Evolutionary conservation across 2,113 vertebrate genomes (phyloP).

Genomic region (Tringa solitaria): DNA sequence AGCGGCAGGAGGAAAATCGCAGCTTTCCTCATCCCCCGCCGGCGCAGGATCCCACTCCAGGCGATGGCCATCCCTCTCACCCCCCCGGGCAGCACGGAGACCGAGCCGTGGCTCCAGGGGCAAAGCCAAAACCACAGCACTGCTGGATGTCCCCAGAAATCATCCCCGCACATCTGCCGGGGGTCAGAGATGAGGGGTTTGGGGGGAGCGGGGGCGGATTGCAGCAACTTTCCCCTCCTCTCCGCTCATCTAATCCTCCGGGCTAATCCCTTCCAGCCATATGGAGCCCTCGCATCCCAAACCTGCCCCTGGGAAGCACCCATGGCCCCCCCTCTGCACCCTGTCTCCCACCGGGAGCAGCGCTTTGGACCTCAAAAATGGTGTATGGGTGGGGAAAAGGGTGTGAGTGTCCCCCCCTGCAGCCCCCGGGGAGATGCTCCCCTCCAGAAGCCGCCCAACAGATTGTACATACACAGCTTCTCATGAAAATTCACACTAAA

Average conservation of each 20-base stretch:
- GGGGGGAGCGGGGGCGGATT: background rate
- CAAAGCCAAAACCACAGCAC: background rate
- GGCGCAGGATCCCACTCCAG: background rate
- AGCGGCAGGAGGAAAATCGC: background rate
- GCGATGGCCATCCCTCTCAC: fast-evolving
- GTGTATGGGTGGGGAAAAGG: background rate
- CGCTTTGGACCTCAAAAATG: background rate
- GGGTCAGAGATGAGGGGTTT: slow-evolving; percentile 24
- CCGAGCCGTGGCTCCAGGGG: fast-evolving
- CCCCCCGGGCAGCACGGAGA: fast-evolving
- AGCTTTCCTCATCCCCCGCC: background rate
- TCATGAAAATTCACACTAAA: background rate
- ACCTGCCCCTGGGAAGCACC: background rate
- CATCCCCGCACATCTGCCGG: background rate
- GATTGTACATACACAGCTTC: fast-evolving
- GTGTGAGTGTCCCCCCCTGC: background rate
- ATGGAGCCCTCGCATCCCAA: slow-evolving; percentile 54
- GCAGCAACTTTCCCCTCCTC: slow-evolving; percentile 61
- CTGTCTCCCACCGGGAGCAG: background rate
- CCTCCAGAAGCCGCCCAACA: background rate
- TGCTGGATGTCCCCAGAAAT: background rate
- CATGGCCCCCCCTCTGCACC: fast-evolving
- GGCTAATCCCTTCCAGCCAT: slow-evolving; percentile 69
- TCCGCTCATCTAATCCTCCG: slow-evolving; percentile 38
- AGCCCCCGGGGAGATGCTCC: fast-evolving